A percentile compares a stretch with the other conserved stretches of the same genome.
Evolutionary conservation across 2,888 invertebrate genomes (phyloP).

Genomic region (Auanema sp.): DNA sequence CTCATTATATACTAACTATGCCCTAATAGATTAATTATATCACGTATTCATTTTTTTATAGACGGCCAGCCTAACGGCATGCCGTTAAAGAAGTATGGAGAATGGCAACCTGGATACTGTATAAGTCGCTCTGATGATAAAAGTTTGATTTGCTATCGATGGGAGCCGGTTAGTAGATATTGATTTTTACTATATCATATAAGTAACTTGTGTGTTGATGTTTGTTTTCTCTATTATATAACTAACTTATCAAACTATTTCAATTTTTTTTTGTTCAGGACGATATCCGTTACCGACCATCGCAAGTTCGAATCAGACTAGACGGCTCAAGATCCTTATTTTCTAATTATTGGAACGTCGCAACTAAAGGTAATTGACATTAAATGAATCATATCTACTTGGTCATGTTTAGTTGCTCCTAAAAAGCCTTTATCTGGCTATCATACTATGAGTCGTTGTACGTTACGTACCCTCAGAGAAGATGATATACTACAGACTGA

Average conservation of each 20-base stretch:
- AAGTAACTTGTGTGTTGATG: too few species aligned
- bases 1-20: too few species aligned
- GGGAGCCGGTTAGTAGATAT: slow-evolving; percentile 18
- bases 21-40: too few species aligned
- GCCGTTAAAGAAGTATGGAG: neutral
- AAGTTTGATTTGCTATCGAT: slow-evolving; percentile 20
- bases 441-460: slow-evolving; percentile 1
- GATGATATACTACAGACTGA: slow-evolving; percentile 1
- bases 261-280: neutral
- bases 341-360: slow-evolving; percentile 21
- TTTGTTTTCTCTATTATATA: too few species aligned
- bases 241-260: neutral
- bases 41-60: too few species aligned
- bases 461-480: slow-evolving; percentile 1
- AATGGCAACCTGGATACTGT: slow-evolving; percentile 22
- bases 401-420: slow-evolving; percentile 11
- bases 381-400: neutral
- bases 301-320: slow-evolving; percentile 7
- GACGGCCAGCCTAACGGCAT: too few species aligned
- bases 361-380: neutral
- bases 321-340: slow-evolving; percentile 15
- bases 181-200: neutral
- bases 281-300: neutral
- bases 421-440: slow-evolving; percentile 7
- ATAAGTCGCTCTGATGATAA: slow-evolving; percentile 12